These are phyloP conservation scores for Oscheius sp. DNA, from an alignment of 2,888 invertebrate species.

Conservation along the genomic window DNA sequence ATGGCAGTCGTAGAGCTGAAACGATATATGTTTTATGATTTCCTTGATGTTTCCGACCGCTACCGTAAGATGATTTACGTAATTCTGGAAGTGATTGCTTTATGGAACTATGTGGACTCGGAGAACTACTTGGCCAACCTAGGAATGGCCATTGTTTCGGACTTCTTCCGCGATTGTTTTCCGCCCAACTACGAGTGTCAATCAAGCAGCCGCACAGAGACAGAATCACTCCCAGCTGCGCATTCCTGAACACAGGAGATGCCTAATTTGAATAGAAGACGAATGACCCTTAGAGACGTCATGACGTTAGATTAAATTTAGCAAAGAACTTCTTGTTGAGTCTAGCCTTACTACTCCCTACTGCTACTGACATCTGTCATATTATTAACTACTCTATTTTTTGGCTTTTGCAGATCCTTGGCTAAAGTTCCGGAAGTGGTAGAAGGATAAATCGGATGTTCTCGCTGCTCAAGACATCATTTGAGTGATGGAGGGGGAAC, in stretches of 20 bases:
- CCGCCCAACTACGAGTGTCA: conserved; percentile 30
- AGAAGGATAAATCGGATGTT: not conserved
- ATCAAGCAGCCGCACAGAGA: conserved; percentile 24
- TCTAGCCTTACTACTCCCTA: too few species aligned
- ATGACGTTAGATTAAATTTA: too few species aligned
- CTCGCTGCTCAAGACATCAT: not conserved
- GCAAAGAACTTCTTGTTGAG: too few species aligned
- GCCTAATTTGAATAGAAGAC: conserved; percentile 11
- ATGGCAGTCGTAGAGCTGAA: conserved; percentile 64
- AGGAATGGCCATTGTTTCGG: conserved; percentile 22
- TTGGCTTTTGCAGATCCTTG: not conserved
- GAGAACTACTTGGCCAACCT: conserved; percentile 7
- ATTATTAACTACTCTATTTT: not conserved
- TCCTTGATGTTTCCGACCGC: not conserved
- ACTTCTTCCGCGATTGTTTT: conserved; percentile 30
- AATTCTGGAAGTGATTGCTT: not conserved
- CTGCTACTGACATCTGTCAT: too few species aligned
- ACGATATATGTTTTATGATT: not conserved
- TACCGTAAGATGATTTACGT: not conserved
- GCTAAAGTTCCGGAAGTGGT: not conserved
- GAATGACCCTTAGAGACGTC: too few species aligned
- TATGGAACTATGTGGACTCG: not conserved
- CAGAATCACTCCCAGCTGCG: conserved; percentile 28
- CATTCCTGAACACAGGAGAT: conserved; percentile 24
- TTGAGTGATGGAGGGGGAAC: conserved; percentile 1